Evolutionary conservation across 1,140 invertebrate genomes (phyloP).

Genomic region (Pteromalus puparum): DNA sequence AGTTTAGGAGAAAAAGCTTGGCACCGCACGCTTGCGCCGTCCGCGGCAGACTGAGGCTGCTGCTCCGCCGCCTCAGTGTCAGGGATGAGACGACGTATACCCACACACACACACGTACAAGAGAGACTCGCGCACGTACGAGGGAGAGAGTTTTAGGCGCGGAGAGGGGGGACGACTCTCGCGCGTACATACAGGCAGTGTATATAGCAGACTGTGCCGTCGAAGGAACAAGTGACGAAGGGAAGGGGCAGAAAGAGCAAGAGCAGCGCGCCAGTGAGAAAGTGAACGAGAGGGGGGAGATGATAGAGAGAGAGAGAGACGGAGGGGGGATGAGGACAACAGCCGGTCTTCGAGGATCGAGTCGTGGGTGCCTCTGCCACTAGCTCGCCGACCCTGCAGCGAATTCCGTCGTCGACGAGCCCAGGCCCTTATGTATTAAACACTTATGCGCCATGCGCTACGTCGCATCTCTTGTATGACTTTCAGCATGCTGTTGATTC

Average conservation of each 20-base stretch:
- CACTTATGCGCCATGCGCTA: neutral
- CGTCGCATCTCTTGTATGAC: neutral
- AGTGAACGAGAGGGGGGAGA: constrained; percentile 48
- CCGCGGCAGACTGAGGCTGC: constrained; percentile 67
- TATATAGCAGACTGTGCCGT: neutral
- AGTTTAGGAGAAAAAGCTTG: neutral
- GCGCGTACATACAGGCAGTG: neutral
- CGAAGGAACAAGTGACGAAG: constrained; percentile 52
- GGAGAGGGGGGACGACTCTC: neutral
- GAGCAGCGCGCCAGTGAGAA: constrained; percentile 56
- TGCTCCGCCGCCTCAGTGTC: constrained; percentile 58
- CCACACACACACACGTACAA: neutral
- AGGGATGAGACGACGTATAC: constrained; percentile 48
- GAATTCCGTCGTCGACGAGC: constrained; percentile 58
- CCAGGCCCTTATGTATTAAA: neutral
- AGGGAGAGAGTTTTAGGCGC: constrained; percentile 4
- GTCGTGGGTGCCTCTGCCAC: constrained; percentile 59
- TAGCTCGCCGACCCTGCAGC: constrained; percentile 64
- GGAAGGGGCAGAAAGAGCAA: constrained; percentile 43
- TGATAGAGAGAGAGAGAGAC: constrained; percentile 14
- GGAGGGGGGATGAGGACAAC: constrained; percentile 59
- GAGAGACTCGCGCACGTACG: neutral
- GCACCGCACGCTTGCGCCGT: constrained; percentile 69
- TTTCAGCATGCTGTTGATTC: neutral
- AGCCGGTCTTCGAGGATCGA: constrained; percentile 69